Base-by-base conservation (phyloP, 2,113 vertebrate species). In the Seriola dumerili region DNA sequence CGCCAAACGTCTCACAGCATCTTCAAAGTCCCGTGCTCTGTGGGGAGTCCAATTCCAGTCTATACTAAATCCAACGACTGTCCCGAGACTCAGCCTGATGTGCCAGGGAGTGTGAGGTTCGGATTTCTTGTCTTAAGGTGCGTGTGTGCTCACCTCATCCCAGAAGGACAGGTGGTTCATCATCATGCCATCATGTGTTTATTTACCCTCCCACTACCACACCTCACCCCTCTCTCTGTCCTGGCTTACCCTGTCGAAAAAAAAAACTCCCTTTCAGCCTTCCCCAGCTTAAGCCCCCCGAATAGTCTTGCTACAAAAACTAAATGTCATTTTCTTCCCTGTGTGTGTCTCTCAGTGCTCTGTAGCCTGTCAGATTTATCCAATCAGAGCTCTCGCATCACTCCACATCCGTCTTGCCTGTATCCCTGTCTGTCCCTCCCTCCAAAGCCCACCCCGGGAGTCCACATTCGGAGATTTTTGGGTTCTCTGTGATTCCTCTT, bases 321-420 rank as follows among this genome's bases (percentile, higher is more conserved):
- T 88, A 87, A 93, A 89, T 92, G 83, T 92, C 62, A 91, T 93
- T 82, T 87, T 89, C 84, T 76, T 76, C 68, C 85, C 54, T 68
- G 79, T 87, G 83, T 81, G 73, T 87, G 84, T 83, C 50, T 67
- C 69, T 76, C 67, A 81, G 52, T 36, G 54, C 67, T 81, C 59
- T 77, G 36, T 25, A 23, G 65, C 69, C 63, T 61, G 69, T 84
- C 61, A 40, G 34, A 55, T 76, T 38, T 42, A 48, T 87, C 90
- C 90, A 91, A 83, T 91, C 88, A 89, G 63, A 87, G 46, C 64
- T 52, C 66, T 73, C 48, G 85, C 84, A 80, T 87, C 71, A 67
- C 69, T 80, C 74, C 64, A 84, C 74, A 85, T 90, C 87, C 71
- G 32, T 85, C 84, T 80, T 44, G 72, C 68, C 76, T 85, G 79